A percentile compares a stretch with the other conserved stretches of the same genome.
Evolutionary conservation across 2,797 vertebrate species (phyloP).

Genomic region (Arctocebus calabarensis): DNA sequence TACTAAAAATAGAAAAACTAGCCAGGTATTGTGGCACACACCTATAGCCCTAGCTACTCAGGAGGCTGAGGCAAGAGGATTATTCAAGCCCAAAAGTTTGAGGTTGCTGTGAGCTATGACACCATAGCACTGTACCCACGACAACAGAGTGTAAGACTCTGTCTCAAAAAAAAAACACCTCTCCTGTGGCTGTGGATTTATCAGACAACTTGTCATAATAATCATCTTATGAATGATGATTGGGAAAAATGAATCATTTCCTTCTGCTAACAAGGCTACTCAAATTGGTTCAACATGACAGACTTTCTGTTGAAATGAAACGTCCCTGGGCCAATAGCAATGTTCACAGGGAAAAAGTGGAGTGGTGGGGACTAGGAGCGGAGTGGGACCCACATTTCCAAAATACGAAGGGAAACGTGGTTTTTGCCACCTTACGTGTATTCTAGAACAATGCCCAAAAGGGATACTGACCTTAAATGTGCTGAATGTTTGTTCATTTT

Average conservation of each 20-base stretch:
- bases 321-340: not conserved
- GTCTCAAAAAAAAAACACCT: not conserved
- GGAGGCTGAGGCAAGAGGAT: too few relatives aligned
- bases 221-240: not conserved
- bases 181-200: not conserved
- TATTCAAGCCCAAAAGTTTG: too few relatives aligned
- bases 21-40: too few relatives aligned
- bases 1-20: too few relatives aligned
- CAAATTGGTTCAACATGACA: not conserved
- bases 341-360: not conserved
- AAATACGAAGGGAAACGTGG: not conserved
- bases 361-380: not conserved
- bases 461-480: not conserved
- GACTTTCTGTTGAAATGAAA: not conserved
- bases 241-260: conserved; percentile 45
- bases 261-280: not conserved
- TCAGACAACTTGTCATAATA: not conserved
- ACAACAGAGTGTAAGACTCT: too few relatives aligned
- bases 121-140: too few relatives aligned
- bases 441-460: not conserved
- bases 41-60: too few relatives aligned
- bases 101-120: too few relatives aligned
- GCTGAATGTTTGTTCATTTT: not conserved
- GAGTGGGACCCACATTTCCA: not conserved
- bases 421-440: not conserved